Percentiles rank a stretch among this genome's conserved stretches.
phyloP scores from a whole-genome alignment of 2,113 vertebrate species.

The Cyanistes caeruleus region DNA sequence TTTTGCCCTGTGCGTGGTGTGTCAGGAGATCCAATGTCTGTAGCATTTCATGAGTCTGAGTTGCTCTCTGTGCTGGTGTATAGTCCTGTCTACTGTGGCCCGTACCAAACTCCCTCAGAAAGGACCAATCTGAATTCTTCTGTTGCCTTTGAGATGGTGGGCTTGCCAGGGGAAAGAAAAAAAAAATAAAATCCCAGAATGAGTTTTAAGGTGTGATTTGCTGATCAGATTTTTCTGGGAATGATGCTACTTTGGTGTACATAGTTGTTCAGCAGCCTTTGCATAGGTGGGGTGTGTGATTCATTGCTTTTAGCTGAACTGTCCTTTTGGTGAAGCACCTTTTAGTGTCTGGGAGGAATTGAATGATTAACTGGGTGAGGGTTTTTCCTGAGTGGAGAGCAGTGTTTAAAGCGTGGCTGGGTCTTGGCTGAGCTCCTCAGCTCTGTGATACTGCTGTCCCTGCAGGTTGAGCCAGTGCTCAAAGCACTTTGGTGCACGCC shows the following conservation, averaged over 20 bases:
- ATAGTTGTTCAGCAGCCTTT: not conserved
- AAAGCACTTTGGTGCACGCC: not conserved
- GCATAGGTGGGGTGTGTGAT: not conserved
- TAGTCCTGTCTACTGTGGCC: not conserved
- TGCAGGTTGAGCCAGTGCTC: not conserved
- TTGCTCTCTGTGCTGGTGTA: not conserved
- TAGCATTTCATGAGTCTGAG: not conserved
- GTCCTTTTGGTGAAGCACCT: conserved; percentile 4
- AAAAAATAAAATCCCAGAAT: not conserved
- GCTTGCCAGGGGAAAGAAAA: not conserved
- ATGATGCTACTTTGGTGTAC: not conserved
- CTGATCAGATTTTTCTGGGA: not conserved
- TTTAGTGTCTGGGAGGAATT: not conserved
- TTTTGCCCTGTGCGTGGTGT: not conserved
- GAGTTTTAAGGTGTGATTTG: conserved; percentile 21
- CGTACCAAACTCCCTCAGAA: not conserved
- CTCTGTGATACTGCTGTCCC: not conserved
- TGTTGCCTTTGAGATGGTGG: not conserved
- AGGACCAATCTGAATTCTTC: conserved; percentile 40
- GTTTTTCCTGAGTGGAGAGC: not conserved
- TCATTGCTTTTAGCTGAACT: conserved; percentile 7
- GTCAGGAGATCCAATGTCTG: not conserved
- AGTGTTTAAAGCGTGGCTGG: not conserved
- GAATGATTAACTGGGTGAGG: not conserved
- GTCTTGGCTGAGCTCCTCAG: not conserved